These are phyloP conservation scores for Peromyscus polionotus DNA, from an alignment of 2,113 vertebrate species.

Conservation along the genomic window DNA sequence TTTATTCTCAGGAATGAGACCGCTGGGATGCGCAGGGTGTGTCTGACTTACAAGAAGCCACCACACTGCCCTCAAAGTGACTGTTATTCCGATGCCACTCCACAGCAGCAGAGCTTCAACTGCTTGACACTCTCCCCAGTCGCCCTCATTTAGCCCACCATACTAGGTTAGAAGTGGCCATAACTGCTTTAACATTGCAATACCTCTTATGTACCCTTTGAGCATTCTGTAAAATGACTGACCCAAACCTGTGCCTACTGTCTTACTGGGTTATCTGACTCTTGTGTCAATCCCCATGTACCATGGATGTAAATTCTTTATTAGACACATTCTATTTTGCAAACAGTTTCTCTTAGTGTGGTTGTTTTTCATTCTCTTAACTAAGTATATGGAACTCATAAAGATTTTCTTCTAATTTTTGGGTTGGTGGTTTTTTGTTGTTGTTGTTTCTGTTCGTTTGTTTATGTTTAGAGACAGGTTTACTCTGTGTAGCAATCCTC, in stretches of 20 bases:
- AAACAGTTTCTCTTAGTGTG: background rate
- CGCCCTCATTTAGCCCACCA: background rate
- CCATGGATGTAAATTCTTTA: background rate
- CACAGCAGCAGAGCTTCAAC: background rate
- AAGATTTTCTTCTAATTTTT: background rate
- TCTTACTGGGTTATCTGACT: background rate
- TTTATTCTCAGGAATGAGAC: background rate
- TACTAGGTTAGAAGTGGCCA: background rate
- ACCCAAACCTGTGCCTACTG: background rate
- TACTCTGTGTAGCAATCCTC: too few relatives aligned
- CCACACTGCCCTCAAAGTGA: background rate
- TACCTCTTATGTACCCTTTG: background rate
- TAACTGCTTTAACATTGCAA: background rate
- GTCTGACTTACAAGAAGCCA: background rate
- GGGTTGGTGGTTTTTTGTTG: too few relatives aligned
- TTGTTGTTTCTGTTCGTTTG: too few relatives aligned
- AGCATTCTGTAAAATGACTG: background rate
- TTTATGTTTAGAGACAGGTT: too few relatives aligned
- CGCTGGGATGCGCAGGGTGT: background rate
- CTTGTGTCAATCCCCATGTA: background rate
- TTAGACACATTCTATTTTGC: background rate
- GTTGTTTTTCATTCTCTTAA: slow-evolving; percentile 13
- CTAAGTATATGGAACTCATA: background rate
- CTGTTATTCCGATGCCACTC: background rate
- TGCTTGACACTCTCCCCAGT: background rate